Percentiles rank a stretch among this genome's conserved stretches.
Evolutionary conservation across 2,888 invertebrate genomes (phyloP).

Genomic region (Parnassius smintheus): DNA sequence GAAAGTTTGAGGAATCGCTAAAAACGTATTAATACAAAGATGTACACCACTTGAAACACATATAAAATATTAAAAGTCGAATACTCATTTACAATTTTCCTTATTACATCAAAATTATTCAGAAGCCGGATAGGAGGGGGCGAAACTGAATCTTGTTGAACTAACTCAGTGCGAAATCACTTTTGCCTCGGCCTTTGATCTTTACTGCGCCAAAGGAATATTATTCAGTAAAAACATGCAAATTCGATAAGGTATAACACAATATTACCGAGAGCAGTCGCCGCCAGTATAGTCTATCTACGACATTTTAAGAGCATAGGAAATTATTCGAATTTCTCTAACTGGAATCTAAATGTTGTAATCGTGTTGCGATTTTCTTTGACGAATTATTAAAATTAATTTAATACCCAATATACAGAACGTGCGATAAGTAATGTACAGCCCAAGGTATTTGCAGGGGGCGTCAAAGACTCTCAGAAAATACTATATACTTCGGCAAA

Average conservation of each 20-base stretch:
- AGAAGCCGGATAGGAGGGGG: constrained; percentile 63
- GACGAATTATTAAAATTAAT: too few species aligned
- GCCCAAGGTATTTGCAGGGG: too few species aligned
- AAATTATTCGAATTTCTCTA: constrained; percentile 51
- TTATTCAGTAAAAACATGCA: constrained; percentile 82
- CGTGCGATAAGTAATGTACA: too few species aligned
- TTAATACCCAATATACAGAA: too few species aligned
- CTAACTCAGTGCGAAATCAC: constrained; percentile 81
- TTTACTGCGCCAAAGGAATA: constrained; percentile 78
- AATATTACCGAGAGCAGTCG: constrained; percentile 72
- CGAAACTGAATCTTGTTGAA: constrained; percentile 77
- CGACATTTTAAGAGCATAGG: constrained; percentile 48
- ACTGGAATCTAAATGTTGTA: too few species aligned
- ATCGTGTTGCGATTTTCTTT: too few species aligned
- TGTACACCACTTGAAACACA: constrained; percentile 28
- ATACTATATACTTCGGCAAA: too few species aligned
- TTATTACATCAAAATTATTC: constrained; percentile 78
- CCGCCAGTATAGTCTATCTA: constrained; percentile 46
- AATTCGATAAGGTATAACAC: constrained; percentile 81
- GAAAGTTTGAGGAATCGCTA: too few species aligned
- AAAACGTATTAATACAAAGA: constrained; percentile 2
- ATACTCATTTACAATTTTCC: constrained; percentile 74
- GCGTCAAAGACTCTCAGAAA: too few species aligned
- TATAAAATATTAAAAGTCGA: constrained; percentile 57
- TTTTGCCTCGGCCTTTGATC: constrained; percentile 78